Conservation (phyloP, 2,113 vertebrate species). For the Varanus salvator region DNA sequence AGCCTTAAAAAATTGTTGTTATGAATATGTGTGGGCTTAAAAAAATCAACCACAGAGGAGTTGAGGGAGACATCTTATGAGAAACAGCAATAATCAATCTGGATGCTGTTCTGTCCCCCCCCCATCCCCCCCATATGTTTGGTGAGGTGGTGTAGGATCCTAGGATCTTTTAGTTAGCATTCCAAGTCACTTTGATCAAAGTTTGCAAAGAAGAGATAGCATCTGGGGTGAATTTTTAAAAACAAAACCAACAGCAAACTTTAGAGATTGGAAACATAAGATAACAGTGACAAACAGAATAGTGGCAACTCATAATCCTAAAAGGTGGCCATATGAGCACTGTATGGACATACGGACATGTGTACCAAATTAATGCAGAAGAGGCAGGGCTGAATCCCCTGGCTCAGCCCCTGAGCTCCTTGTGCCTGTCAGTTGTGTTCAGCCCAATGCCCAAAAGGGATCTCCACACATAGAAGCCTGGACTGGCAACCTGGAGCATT, state of each 20-base stretch:
- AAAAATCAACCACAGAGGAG: background rate
- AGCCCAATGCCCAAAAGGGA: no score
- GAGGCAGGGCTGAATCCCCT: background rate
- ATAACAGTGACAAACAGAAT: background rate
- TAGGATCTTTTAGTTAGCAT: background rate
- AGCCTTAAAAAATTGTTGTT: slow-evolving; percentile 35
- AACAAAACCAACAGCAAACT: background rate
- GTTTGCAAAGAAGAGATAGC: background rate
- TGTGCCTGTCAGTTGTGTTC: background rate
- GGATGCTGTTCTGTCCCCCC: slow-evolving; percentile 6
- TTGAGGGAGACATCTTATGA: background rate
- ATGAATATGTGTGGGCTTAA: slow-evolving; percentile 5
- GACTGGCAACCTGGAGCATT: background rate
- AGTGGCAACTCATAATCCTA: background rate
- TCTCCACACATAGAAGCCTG: background rate
- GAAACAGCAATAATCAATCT: slow-evolving; percentile 21
- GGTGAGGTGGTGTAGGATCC: background rate
- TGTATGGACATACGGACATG: background rate
- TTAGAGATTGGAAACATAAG: background rate
- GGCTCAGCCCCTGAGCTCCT: background rate
- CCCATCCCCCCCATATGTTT: background rate
- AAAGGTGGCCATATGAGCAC: background rate
- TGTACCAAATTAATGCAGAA: background rate
- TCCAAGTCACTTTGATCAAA: background rate
- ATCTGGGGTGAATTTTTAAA: background rate